Base-by-base conservation (phyloP, 2,113 vertebrate genomes). In the Archilochus colubris region DNA sequence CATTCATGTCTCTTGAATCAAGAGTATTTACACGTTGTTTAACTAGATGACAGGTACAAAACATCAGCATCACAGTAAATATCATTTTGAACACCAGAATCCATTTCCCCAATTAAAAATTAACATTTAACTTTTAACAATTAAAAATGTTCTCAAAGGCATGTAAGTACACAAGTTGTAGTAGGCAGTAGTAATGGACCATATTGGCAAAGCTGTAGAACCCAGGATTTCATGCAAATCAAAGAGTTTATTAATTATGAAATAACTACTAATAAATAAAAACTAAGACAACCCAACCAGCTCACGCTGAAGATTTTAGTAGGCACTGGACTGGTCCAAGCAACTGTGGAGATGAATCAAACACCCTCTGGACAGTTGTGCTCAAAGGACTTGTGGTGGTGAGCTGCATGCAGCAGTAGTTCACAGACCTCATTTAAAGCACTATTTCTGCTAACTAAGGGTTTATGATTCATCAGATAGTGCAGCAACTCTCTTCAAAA, bases 181-280 rank as follows among this genome's bases (percentile, higher is more conserved):
- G 62, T 97, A 95, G 95, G 94, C 96, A 97, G 95, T 95, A 93
- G 93, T 79, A 48, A 95, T 24, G 38, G 86, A 95, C 97, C 95
- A 92, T 80, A 55, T 79, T 95, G 96, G 96, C 96, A 95, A 95
- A 95, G 93, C 80, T 91, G 92, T 84, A 93, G 91, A 93, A 95
- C 86, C 76, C 94, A 94, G 74, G 69, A 92, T 75, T 88, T 76
- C 70, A 86, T 58, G 79, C 91, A 91, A 82, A 92, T 69, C 54
- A 78, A 62, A 75, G 57, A 43, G 33, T 59, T 76, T 24, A 53
- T 63, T 72, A 81, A 30, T 64, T 38, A 14, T 4, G 14, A 76
- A 83, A 43, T 48, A 79, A 70, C 9, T 8, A 40, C 48, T 48
- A 46, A 76, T 22, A 89, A 96, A 51, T 43, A n/a, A 61, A 44